Conservation (phyloP, 2,113 vertebrate species). For the Tenrec ecaudatus region DNA sequence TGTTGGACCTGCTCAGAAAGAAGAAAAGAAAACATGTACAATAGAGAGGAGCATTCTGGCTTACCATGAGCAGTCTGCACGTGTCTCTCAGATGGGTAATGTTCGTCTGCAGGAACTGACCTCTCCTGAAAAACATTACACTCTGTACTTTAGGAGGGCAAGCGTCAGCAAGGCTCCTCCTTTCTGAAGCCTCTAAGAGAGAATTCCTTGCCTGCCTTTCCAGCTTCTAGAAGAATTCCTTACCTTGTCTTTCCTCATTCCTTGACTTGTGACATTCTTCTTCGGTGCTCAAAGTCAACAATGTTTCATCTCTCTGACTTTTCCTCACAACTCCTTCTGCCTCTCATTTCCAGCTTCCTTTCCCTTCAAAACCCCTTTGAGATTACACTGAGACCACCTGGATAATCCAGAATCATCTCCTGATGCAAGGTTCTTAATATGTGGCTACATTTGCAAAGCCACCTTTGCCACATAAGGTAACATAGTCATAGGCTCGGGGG, state of each 20-base stretch:
- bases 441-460: not conserved
- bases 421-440: not conserved
- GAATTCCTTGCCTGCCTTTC: not conserved
- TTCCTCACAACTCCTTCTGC: not conserved
- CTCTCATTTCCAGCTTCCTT: not conserved
- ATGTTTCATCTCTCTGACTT: not conserved
- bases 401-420: not conserved
- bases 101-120: too few species aligned
- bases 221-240: not conserved
- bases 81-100: too few species aligned
- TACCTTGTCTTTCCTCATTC: not conserved
- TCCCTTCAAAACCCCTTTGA: not conserved
- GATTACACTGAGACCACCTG: not conserved
- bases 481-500: not conserved
- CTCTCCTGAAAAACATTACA: too few species aligned
- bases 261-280: not conserved
- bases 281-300: not conserved
- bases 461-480: not conserved
- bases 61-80: too few species aligned
- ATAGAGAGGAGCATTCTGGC: too few species aligned
- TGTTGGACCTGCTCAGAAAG: too few species aligned
- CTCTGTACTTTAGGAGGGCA: not conserved
- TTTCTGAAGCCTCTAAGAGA: not conserved
- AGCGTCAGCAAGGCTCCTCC: not conserved
- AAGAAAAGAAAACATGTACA: too few species aligned